Base-by-base conservation (phyloP, 2,113 vertebrate genomes). In the Cariama cristata region DNA sequence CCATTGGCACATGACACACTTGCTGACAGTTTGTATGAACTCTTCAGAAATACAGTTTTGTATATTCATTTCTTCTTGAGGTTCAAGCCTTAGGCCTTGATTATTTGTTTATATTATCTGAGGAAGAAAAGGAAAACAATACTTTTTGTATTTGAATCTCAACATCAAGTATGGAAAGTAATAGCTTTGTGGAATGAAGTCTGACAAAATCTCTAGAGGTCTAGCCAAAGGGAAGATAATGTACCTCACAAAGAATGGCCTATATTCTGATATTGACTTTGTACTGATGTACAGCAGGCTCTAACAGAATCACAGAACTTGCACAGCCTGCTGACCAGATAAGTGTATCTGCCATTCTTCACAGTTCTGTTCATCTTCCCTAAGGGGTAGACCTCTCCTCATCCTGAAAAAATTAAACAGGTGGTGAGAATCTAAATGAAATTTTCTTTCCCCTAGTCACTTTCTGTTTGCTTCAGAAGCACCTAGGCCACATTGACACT, bases 91-190 rank as follows among this genome's bases (percentile, higher is more conserved):
- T 13, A 33, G 8, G 6, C 2, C 28, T 85, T 87, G 4, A 9
- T 69, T 59, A 27, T 69, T 56, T 38, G 14, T 75, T 63, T 35
- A 27, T 33, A 28, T 28, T 79, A 59, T 4, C 2, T 59, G 7
- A 2, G 8, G 8, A 0, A 14, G 49, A 28, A 50, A 53, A 63
- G 7, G 2, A 2, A 4, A 14, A 47, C 79, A 67, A 26, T 30
- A 14, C 1, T 79, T 53, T 53, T 13, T 35, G 21, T 87, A 55
- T 85, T 59, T 55, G n/a, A 77, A 60, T 82, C 20, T 93, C 38
- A 44, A 3, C 28, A 40, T 73, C 4, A 45, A 32, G 7, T 13
- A 19, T 40, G 38, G 63, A 30, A 76, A 71, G 14, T 38, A 45
- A 30, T 32, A 67, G 7, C 11, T 60, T 9, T 62, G n/a, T 62